Percentiles rank a stretch among this genome's conserved stretches.
phyloP scores from a whole-genome alignment of 1,140 invertebrate genomes.

The Acromyrmex echinatior region DNA sequence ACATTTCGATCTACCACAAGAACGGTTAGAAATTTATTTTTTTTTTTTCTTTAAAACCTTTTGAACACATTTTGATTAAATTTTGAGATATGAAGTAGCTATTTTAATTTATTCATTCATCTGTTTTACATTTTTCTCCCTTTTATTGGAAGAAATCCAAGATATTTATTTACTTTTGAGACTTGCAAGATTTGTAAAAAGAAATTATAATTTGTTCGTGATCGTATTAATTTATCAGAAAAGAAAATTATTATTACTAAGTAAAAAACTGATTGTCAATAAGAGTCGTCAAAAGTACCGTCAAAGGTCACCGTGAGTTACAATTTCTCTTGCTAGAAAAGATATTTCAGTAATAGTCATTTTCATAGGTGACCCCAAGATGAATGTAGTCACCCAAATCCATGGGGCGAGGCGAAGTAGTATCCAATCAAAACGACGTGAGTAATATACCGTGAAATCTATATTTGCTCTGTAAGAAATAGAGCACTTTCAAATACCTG shows the following conservation, averaged over 20 bases:
- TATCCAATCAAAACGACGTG: constrained; percentile 41
- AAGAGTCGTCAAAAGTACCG: background rate
- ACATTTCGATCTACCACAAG: constrained; percentile 23
- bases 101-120: constrained; percentile 21
- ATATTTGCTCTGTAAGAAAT: constrained; percentile 54
- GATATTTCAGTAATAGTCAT: constrained; percentile 36
- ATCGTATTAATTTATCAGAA: constrained; percentile 5
- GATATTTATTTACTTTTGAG: constrained; percentile 11
- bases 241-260: background rate
- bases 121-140: background rate
- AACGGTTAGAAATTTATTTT: constrained; percentile 29
- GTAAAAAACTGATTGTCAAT: constrained; percentile 9
- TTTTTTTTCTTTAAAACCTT: constrained; percentile 46
- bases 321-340: constrained; percentile 29
- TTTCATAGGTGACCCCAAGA: constrained; percentile 24
- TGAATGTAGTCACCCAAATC: constrained; percentile 43
- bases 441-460: constrained; percentile 59
- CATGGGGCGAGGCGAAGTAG: constrained; percentile 4
- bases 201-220: background rate
- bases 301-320: constrained; percentile 11
- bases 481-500: constrained; percentile 22
- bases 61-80: background rate
- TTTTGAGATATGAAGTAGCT: background rate
- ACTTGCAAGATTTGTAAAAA: background rate
- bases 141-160: constrained; percentile 5